These are phyloP conservation scores for Caenorhabditis angaria DNA, from an alignment of 2,888 invertebrate genomes.

Conservation along the genomic window DNA sequence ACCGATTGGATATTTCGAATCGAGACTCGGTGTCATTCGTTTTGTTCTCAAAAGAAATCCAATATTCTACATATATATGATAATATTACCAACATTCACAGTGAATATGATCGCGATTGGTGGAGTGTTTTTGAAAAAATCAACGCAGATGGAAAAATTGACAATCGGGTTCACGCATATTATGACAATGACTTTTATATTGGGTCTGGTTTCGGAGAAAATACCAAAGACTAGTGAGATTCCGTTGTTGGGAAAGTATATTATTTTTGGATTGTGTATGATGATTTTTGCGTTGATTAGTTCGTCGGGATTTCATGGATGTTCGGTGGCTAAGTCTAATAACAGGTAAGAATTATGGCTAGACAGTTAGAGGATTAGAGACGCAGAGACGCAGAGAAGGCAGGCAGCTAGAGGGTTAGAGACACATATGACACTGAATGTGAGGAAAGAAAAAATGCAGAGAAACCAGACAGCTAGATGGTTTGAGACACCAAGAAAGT, in stretches of 20 bases:
- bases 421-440: too few relatives aligned
- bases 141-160: slow-evolving; percentile 21
- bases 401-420: too few relatives aligned
- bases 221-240: slow-evolving; percentile 25
- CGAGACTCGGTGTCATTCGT: too few relatives aligned
- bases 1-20: too few relatives aligned
- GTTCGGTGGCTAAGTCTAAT: background rate
- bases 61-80: slow-evolving; percentile 31
- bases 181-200: slow-evolving; percentile 38
- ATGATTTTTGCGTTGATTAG: slow-evolving; percentile 26
- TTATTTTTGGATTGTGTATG: slow-evolving; percentile 19
- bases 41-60: slow-evolving; percentile 18
- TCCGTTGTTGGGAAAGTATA: slow-evolving; percentile 22
- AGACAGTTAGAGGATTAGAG: too few relatives aligned
- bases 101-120: slow-evolving; percentile 23
- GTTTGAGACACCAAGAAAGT: too few relatives aligned
- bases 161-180: slow-evolving; percentile 30
- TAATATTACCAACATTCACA: slow-evolving; percentile 24
- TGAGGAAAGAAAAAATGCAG: too few relatives aligned
- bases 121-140: slow-evolving; percentile 25
- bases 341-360: too few relatives aligned
- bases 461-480: too few relatives aligned
- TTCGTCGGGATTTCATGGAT: background rate
- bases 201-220: slow-evolving; percentile 28
- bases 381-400: too few relatives aligned